phyloP scores from a whole-genome alignment of 2,888 invertebrate species.

The Tetanocera ferruginea region DNA sequence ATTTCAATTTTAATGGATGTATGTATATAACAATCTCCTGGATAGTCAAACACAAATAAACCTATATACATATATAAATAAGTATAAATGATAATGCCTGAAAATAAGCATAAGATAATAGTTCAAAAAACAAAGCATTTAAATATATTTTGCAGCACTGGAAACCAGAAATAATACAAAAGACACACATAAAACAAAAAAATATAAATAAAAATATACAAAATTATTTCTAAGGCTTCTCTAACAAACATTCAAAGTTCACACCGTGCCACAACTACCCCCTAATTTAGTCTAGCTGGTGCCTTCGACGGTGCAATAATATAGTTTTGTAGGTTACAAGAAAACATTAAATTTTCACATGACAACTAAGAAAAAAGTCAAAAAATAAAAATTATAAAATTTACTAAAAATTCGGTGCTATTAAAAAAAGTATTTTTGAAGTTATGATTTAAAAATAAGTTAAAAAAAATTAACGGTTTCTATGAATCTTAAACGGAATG shows the following conservation, averaged over 20 bases:
- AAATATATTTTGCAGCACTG: slow-evolving; percentile 24
- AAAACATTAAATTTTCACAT: neutral
- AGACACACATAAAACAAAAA: slow-evolving; percentile 41
- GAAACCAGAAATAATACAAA: slow-evolving; percentile 22
- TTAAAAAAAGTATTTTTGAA: neutral
- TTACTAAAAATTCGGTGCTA: slow-evolving; percentile 12
- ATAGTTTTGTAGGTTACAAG: slow-evolving; percentile 32
- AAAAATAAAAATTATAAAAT: neutral
- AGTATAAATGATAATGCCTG: slow-evolving; percentile 12
- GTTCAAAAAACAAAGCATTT: slow-evolving; percentile 25
- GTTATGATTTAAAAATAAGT: neutral
- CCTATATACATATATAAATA: neutral
- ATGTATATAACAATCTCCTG: neutral
- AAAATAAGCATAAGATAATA: slow-evolving; percentile 25
- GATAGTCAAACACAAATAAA: neutral
- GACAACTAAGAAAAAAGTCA: slow-evolving; percentile 33
- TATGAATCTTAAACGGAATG: neutral
- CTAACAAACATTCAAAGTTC: slow-evolving; percentile 58
- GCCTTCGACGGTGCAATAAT: slow-evolving; percentile 54
- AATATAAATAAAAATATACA: slow-evolving; percentile 48
- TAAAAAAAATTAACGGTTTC: neutral
- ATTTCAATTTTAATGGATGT: neutral
- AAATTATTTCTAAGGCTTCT: slow-evolving; percentile 62
- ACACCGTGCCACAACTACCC: slow-evolving; percentile 60
- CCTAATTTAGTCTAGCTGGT: slow-evolving; percentile 65